Base-by-base conservation (phyloP, 1,140 invertebrate genomes). In the Wasmannia auropunctata region DNA sequence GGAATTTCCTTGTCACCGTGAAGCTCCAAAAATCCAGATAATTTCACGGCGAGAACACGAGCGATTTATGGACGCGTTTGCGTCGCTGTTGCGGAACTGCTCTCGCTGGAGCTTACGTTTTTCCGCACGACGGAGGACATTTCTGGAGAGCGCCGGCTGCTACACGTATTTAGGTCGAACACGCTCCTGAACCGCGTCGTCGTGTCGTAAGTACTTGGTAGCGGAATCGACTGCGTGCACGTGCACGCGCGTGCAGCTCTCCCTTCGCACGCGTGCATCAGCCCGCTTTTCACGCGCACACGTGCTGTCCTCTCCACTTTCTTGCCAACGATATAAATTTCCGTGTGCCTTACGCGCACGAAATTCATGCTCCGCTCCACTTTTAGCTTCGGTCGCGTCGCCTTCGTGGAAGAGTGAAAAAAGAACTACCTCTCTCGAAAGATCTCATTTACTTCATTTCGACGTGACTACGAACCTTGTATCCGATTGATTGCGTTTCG, bases 31-130 rank as follows among this genome's bases (percentile, higher is more conserved):
- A 90, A 90, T 87, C 79, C 67, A 56, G 86, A 81, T 87, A 79
- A 79, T 87, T 62, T 89, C 80, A 84, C 69, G 58, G 60, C 74
- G 86, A 70, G 74, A 75, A 76, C 86, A 83, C 77, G 87, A 84
- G 86, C 79, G 88, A 90, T 90, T 90, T 90, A 90, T 81, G 80
- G 34, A 7, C 54, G 51, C 65, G 58, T 63, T 90, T 67, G 54
- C 75, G 58, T 65, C 43, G 46, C 54, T 85, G 31, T 81, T 85
- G 63, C 69, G 60, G 49, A 77, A 81, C 58, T 75, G 74, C 67
- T 88, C 37, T 46, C 31, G 49, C 51, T 19, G 10, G 25, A 49
- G 67, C 19, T 46, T 65, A 70, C 14, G 58, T 77, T 85, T 67
- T 70, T 37, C 8, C 40, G 58, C 37, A 4, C 54, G 67, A 34